These are phyloP conservation scores for Galerucella nymphaeae DNA, from an alignment of 2,888 invertebrate species.

Conservation along the genomic window DNA sequence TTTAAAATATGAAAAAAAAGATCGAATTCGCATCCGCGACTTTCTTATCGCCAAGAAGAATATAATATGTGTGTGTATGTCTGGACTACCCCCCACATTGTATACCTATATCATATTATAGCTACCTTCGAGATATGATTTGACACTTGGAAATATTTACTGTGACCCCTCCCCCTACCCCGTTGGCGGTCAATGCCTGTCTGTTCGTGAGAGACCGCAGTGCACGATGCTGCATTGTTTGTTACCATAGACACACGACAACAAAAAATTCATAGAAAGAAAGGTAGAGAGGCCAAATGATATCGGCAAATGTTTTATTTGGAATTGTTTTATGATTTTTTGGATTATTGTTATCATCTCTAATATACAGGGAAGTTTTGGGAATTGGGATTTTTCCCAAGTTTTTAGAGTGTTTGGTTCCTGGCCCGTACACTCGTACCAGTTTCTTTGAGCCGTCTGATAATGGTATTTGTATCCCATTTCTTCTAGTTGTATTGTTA, in stretches of 20 bases:
- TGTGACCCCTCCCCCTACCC: constrained; percentile 36
- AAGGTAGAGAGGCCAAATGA: constrained; percentile 3
- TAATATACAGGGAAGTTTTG: no score
- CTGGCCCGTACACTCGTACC: no score
- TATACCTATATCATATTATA: constrained; percentile 18
- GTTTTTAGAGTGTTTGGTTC: no score
- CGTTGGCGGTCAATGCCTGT: constrained; percentile 56
- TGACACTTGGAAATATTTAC: constrained; percentile 37
- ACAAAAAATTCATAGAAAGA: constrained; percentile 27
- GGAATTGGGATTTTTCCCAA: no score
- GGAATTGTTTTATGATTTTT: no score
- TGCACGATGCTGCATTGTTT: constrained; percentile 55
- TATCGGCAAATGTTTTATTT: background rate
- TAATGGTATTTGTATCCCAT: no score
- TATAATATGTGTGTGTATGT: background rate
- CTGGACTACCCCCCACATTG: constrained; percentile 21
- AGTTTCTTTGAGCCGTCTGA: no score
- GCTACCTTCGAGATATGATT: constrained; percentile 35
- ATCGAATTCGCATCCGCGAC: background rate
- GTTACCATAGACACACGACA: constrained; percentile 29
- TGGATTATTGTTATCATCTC: no score
- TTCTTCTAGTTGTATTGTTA: no score
- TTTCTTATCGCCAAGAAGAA: constrained; percentile 3
- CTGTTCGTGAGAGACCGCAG: constrained; percentile 56
- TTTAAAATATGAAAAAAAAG: background rate